Conservation (phyloP, 1,140 invertebrate species). For the Drosophila arawakana region DNA sequence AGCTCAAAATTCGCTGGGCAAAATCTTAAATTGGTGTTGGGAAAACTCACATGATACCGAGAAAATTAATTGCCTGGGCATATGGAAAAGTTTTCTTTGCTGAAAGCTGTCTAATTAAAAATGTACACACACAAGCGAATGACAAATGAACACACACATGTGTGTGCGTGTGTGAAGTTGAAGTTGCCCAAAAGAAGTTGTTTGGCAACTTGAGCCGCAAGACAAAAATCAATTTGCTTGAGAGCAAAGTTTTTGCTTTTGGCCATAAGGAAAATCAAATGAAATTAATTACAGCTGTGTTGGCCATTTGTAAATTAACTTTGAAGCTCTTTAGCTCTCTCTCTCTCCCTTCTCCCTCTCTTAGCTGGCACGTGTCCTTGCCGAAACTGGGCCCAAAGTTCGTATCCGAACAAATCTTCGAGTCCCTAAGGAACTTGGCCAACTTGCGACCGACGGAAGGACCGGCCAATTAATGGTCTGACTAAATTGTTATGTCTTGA, state of each 20-base stretch:
- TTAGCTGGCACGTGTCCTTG: slow-evolving; percentile 62
- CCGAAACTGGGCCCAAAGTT: not conserved
- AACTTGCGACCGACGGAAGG: slow-evolving; percentile 7
- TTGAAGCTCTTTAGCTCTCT: slow-evolving; percentile 30
- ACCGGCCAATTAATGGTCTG: slow-evolving; percentile 71
- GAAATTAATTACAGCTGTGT: slow-evolving; percentile 74
- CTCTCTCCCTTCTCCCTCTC: too few species aligned
- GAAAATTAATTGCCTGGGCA: slow-evolving; percentile 67
- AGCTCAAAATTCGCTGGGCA: slow-evolving; percentile 23
- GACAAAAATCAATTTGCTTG: slow-evolving; percentile 73
- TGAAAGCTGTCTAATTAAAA: slow-evolving; percentile 79
- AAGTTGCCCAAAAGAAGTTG: slow-evolving; percentile 14
- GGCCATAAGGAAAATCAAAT: slow-evolving; percentile 67
- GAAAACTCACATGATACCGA: slow-evolving; percentile 26
- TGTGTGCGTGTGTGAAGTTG: slow-evolving; percentile 8
- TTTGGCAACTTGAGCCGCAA: slow-evolving; percentile 33
- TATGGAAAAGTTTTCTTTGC: slow-evolving; percentile 65
- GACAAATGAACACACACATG: slow-evolving; percentile 26
- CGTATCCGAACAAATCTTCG: slow-evolving; percentile 38
- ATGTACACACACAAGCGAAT: slow-evolving; percentile 52
- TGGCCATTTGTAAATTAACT: slow-evolving; percentile 79
- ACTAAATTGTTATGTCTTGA: slow-evolving; percentile 83
- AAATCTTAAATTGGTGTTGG: slow-evolving; percentile 39
- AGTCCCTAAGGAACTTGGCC: slow-evolving; percentile 33
- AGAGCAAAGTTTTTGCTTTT: slow-evolving; percentile 72